Evolutionary conservation across 2,113 vertebrate genomes (phyloP), one percentile per base, ranked within the genome.

Genomic region (Trematomus loennbergii): DNA sequence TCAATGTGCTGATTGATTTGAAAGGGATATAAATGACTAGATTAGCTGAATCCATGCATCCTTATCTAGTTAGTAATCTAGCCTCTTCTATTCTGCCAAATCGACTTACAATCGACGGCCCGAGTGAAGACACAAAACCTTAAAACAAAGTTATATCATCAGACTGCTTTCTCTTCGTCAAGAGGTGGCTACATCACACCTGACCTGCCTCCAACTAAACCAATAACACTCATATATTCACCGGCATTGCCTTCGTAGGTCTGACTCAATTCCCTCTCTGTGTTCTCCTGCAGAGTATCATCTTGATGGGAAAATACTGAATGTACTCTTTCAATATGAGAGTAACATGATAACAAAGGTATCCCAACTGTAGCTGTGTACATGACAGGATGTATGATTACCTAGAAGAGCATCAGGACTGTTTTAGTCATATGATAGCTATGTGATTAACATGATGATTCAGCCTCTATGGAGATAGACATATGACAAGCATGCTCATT

Each of bases 71-170:
- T n/a, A 22, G 43, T 43, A 43, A 63, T 46, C 12, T 9, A 63
- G n/a, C 46, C 5, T 12, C 43, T 55, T 10, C 55, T 15, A 40
- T 25, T 25, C 4, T 61, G 12, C 25, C 25, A 25, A 3, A 40
- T 13, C 40, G 72, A 61, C 65, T 29, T 69, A 62, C 69, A 75
- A 78, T 64, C 12, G 5, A 48, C 67, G 3, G 22, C 36, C 52
- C 63, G 54, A 72, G 10, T 7, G 64, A 69, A 66, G 63, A 15
- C 72, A 77, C 45, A 82, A 71, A 74, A 83, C 67, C 70, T 69
- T 53, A 66, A 72, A 66, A 79, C 55, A 78, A 36, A 55, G 61
- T 64, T 76, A 77, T 72, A 75, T 67, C 13, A 75, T 48, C 33
- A 69, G n/a, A 55, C 16, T 1, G 57, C 12, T 25, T 70, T 7